Conservation (phyloP, 2,113 vertebrate species). For the Lates calcarifer region DNA sequence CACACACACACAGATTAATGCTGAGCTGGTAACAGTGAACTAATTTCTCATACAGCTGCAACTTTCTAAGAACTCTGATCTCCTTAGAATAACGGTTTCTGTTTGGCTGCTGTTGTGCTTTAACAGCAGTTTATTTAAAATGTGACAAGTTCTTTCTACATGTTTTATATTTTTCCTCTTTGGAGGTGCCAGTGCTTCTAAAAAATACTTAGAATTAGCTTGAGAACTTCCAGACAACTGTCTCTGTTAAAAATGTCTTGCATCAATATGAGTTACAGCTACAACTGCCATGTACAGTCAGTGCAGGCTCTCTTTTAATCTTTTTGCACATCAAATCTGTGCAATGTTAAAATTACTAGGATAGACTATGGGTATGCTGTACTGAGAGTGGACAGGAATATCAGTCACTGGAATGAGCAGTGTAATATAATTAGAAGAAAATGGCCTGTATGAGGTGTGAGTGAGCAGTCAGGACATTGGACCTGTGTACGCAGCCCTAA, state of each 20-base stretch:
- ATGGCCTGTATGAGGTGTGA: slow-evolving; percentile 64
- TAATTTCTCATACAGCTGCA: slow-evolving; percentile 38
- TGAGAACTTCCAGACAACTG: slow-evolving; percentile 11
- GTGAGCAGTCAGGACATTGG: slow-evolving; percentile 52
- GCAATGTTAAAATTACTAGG: slow-evolving; percentile 4
- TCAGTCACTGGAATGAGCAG: slow-evolving; percentile 12
- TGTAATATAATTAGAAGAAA: slow-evolving; percentile 52
- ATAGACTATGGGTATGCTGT: not conserved
- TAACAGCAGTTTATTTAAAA: slow-evolving; percentile 13
- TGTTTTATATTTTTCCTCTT: slow-evolving; percentile 38
- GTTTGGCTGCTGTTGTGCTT: slow-evolving; percentile 15
- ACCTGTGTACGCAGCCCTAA: slow-evolving; percentile 39
- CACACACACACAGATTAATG: slow-evolving; percentile 37
- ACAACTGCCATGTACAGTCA: not conserved
- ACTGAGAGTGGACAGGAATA: not conserved
- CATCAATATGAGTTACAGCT: not conserved
- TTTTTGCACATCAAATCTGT: not conserved
- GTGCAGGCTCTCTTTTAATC: not conserved
- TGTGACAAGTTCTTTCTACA: slow-evolving; percentile 22
- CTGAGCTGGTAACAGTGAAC: slow-evolving; percentile 42
- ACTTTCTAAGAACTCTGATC: slow-evolving; percentile 19
- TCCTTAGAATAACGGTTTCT: not conserved
- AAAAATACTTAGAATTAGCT: slow-evolving; percentile 11
- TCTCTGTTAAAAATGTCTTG: not conserved
- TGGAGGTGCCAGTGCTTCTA: not conserved